Conservation (phyloP, 2,797 vertebrate species). For the Halcyon smyrnensis region DNA sequence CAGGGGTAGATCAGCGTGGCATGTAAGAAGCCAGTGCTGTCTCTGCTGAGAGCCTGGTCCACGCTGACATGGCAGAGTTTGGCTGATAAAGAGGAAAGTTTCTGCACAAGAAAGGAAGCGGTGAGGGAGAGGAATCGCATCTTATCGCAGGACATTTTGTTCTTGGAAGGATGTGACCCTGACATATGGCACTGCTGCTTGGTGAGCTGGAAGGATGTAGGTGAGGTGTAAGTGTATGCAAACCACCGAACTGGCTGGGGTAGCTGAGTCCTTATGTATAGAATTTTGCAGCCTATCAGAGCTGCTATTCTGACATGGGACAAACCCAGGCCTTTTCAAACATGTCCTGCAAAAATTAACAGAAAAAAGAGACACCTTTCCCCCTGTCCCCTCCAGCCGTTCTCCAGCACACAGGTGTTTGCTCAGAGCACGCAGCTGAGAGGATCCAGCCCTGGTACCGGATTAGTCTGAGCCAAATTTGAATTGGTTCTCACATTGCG, state of each 20-base stretch:
- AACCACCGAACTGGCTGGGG: background rate
- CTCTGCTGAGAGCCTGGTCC: fast-evolving
- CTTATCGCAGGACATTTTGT: background rate
- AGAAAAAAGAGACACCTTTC: background rate
- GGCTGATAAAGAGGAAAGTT: background rate
- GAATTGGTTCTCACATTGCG: background rate
- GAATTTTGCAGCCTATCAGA: background rate
- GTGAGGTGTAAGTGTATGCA: background rate
- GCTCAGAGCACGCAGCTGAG: background rate
- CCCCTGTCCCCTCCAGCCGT: background rate
- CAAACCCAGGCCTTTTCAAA: background rate
- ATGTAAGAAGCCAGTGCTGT: background rate
- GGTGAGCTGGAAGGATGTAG: background rate
- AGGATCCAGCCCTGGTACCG: background rate
- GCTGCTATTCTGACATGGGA: background rate
- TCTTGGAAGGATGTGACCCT: background rate
- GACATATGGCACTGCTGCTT: background rate
- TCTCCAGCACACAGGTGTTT: background rate
- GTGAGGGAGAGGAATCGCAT: background rate
- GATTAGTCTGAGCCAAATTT: background rate
- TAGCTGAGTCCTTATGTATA: background rate
- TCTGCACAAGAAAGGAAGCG: background rate
- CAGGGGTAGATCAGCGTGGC: fast-evolving
- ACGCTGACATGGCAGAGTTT: fast-evolving
- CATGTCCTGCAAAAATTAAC: background rate